Conservation (phyloP, 2,113 vertebrate species). For the Vulpes ferrilata region DNA sequence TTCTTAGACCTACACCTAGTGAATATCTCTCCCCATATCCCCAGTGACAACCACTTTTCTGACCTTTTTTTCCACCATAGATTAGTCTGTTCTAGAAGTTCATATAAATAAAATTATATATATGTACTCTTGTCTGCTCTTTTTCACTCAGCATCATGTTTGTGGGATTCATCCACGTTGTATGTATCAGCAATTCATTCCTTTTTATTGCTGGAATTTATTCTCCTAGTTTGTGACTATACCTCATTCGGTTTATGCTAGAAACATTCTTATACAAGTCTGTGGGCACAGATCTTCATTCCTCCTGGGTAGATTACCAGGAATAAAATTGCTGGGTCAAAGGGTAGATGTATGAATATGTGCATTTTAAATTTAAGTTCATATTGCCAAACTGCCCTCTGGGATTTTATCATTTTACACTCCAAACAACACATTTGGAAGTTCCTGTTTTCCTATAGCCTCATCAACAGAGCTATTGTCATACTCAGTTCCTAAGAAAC, state of each 20-base stretch:
- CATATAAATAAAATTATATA: background rate
- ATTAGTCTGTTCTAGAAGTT: constrained; percentile 26
- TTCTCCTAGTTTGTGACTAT: background rate
- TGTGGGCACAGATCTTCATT: background rate
- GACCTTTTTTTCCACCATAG: background rate
- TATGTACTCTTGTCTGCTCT: constrained; percentile 7
- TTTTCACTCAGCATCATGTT: background rate
- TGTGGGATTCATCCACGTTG: background rate
- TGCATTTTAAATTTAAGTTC: constrained; percentile 48
- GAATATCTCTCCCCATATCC: background rate
- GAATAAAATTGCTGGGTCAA: background rate
- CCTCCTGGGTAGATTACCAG: constrained; percentile 36
- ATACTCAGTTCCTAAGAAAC: constrained; percentile 41
- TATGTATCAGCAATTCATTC: background rate
- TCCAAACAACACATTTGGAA: background rate
- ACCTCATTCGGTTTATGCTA: constrained; percentile 40
- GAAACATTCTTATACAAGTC: background rate
- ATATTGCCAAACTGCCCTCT: background rate
- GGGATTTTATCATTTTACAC: background rate
- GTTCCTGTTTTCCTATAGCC: background rate
- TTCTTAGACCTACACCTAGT: background rate
- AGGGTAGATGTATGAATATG: background rate
- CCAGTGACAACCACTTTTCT: background rate
- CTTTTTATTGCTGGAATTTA: background rate
- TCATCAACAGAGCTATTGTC: background rate